phyloP scores from a whole-genome alignment of 2,888 invertebrate species.

The Cataglyphis altisquamis region DNA sequence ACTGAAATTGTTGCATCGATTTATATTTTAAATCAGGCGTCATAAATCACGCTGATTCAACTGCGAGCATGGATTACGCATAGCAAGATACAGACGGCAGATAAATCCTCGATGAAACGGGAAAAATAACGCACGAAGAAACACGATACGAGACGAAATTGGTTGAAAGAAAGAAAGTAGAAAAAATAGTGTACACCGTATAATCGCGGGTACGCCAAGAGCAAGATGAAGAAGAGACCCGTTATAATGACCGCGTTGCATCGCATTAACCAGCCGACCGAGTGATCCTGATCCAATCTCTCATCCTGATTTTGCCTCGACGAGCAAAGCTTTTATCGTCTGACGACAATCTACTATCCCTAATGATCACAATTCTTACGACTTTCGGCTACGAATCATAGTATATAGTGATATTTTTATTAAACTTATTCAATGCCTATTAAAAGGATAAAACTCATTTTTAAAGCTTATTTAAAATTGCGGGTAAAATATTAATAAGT shows the following conservation, averaged over 20 bases:
- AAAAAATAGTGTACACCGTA: slow-evolving; percentile 8
- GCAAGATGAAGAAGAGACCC: slow-evolving; percentile 62
- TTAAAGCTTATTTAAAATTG: background rate
- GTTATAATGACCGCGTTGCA: slow-evolving; percentile 81
- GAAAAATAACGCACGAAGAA: slow-evolving; percentile 7
- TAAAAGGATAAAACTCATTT: background rate
- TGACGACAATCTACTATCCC: slow-evolving; percentile 60
- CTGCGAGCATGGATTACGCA: slow-evolving; percentile 40
- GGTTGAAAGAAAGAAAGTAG: slow-evolving; percentile 17
- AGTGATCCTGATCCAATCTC: slow-evolving; percentile 83
- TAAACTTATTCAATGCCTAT: background rate
- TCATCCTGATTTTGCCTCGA: slow-evolving; percentile 65
- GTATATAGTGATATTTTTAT: background rate
- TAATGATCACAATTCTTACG: slow-evolving; percentile 52
- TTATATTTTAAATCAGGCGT: background rate
- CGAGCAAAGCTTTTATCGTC: slow-evolving; percentile 53
- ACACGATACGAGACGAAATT: slow-evolving; percentile 46
- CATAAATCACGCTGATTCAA: slow-evolving; percentile 34
- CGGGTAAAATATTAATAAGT: background rate
- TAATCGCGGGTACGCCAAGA: slow-evolving; percentile 31
- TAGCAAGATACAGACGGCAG: slow-evolving; percentile 44
- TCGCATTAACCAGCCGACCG: slow-evolving; percentile 85
- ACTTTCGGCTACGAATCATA: background rate
- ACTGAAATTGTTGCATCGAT: background rate
- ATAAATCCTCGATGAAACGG: slow-evolving; percentile 15